These are phyloP conservation scores for Nerophis lumbriciformis DNA, from an alignment of 2,113 vertebrate species.

Conservation along the genomic window DNA sequence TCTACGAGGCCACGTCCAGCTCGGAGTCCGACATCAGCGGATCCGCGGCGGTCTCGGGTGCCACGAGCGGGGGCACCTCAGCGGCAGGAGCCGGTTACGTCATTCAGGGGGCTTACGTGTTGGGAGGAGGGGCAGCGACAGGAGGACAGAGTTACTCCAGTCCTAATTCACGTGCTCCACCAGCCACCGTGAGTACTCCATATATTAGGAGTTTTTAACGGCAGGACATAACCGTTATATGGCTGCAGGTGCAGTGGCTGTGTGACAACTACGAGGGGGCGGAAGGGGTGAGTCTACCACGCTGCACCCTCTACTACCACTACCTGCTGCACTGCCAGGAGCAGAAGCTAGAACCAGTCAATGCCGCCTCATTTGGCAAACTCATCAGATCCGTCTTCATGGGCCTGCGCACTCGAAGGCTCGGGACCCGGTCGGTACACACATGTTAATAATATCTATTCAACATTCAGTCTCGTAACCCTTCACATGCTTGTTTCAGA, in stretches of 20 bases:
- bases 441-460: not conserved
- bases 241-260: constrained; percentile 83
- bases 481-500: constrained; percentile 58
- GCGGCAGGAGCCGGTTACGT: constrained; percentile 68
- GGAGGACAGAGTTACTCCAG: constrained; percentile 77
- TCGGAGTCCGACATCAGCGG: constrained; percentile 72
- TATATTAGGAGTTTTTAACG: not conserved
- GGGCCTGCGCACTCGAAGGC: constrained; percentile 82
- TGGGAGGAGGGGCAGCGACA: constrained; percentile 67
- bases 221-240: not conserved
- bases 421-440: constrained; percentile 79
- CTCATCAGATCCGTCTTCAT: constrained; percentile 90
- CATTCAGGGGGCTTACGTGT: constrained; percentile 80
- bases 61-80: constrained; percentile 29
- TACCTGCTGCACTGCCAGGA: constrained; percentile 92
- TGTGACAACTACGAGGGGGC: constrained; percentile 90
- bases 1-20: constrained; percentile 75
- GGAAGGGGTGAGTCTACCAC: constrained; percentile 85
- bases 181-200: constrained; percentile 80
- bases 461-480: too few species aligned
- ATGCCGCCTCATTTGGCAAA: constrained; percentile 89
- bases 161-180: constrained; percentile 85
- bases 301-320: constrained; percentile 91
- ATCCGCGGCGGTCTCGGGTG: constrained; percentile 66
- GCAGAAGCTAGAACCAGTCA: constrained; percentile 87